Percentiles rank a stretch among this genome's conserved stretches.
Evolutionary conservation across 2,888 invertebrate species (phyloP).

Genomic region (Megalurothrips usitatus): DNA sequence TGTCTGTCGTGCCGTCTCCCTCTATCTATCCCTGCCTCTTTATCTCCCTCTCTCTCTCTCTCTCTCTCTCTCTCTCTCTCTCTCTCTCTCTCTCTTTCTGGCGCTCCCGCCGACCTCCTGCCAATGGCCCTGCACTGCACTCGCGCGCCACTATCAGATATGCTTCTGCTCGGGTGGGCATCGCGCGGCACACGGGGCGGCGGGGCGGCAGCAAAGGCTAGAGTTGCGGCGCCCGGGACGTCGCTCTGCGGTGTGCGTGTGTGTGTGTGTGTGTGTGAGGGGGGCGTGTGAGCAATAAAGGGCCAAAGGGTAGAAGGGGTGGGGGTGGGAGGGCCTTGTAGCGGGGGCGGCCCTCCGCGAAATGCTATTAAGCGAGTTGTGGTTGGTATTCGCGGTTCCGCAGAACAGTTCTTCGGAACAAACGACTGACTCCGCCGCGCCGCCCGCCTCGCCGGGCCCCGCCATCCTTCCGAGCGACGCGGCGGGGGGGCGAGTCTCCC

Average conservation of each 20-base stretch:
- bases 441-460: neutral
- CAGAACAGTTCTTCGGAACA: constrained; percentile 10
- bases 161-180: neutral
- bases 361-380: neutral
- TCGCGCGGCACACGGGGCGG: neutral
- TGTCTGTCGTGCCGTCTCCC: too few species aligned
- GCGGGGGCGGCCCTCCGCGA: neutral
- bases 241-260: neutral
- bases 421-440: neutral
- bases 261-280: neutral
- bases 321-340: neutral
- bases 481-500: neutral
- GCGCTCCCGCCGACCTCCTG: neutral
- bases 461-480: neutral
- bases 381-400: neutral
- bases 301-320: too few species aligned
- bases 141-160: neutral
- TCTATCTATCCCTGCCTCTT: neutral
- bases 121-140: neutral
- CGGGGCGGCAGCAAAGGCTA: neutral
- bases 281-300: neutral
- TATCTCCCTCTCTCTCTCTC: neutral
- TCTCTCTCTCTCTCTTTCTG: neutral
- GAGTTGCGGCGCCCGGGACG: neutral
- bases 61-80: neutral